Percentiles rank a stretch among this genome's conserved stretches.
Evolutionary conservation across 1,140 invertebrate genomes (phyloP).

Genomic region (Plutomurus gul): DNA sequence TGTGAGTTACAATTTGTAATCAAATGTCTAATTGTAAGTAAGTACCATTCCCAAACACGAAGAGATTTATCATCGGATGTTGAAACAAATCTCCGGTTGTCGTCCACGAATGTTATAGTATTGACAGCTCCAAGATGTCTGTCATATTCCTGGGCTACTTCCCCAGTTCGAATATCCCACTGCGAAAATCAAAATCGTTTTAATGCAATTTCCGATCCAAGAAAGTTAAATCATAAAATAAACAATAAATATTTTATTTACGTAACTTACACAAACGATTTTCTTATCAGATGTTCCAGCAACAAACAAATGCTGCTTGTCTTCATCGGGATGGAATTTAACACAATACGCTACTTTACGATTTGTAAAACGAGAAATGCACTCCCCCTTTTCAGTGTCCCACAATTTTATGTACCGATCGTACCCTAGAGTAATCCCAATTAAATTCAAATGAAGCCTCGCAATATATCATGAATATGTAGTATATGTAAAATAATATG

Average conservation of each 20-base stretch:
- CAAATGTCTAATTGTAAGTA: neutral
- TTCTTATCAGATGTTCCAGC: conserved; percentile 99
- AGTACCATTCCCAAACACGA: conserved; percentile 97
- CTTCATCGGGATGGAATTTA: conserved; percentile 96
- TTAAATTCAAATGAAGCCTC: neutral
- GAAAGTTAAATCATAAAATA: conserved; percentile 20
- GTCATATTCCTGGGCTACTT: conserved; percentile 98
- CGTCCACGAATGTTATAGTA: conserved; percentile 98
- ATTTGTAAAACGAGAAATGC: conserved; percentile 88
- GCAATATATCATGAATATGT: neutral
- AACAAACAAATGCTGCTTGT: conserved; percentile 97
- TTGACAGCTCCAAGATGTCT: conserved; percentile 98
- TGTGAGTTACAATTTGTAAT: neutral
- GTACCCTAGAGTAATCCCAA: conserved; percentile 63
- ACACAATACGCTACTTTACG: conserved; percentile 96
- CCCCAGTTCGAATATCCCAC: conserved; percentile 94
- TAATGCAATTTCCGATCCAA: neutral
- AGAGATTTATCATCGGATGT: conserved; percentile 99
- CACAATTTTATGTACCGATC: conserved; percentile 95
- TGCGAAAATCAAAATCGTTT: no score
- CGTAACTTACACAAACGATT: conserved; percentile 88
- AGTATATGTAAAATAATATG: no score
- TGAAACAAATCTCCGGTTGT: conserved; percentile 95
- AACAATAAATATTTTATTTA: neutral
- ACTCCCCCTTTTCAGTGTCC: conserved; percentile 97